phyloP scores from a whole-genome alignment of 2,888 invertebrate species.

The Diploptera punctata region DNA sequence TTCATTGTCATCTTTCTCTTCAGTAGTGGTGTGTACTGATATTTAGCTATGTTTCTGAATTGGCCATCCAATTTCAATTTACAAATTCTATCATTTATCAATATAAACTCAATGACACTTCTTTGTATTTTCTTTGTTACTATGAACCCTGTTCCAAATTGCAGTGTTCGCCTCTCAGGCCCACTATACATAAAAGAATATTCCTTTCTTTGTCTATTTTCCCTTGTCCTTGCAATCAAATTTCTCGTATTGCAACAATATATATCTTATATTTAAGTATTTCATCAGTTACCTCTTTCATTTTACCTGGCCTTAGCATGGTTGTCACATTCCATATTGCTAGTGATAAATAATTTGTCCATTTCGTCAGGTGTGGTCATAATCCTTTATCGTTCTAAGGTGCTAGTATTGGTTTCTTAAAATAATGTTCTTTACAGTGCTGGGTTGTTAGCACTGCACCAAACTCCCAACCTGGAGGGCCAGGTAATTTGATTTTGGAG shows the following conservation, averaged over 20 bases:
- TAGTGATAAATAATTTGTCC: background rate
- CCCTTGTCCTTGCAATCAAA: slow-evolving; percentile 1
- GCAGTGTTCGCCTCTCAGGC: slow-evolving; percentile 6
- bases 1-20: background rate
- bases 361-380: background rate
- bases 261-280: slow-evolving; percentile 7
- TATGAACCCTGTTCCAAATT: slow-evolving; percentile 20
- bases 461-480: slow-evolving; percentile 5
- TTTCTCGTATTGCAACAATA: background rate
- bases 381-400: background rate
- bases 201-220: slow-evolving; percentile 7
- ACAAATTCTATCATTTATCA: background rate
- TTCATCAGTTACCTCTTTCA: background rate
- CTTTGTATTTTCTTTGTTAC: slow-evolving; percentile 17
- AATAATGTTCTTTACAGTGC: background rate
- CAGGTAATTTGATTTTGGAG: background rate
- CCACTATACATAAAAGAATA: slow-evolving; percentile 20
- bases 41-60: background rate
- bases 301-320: slow-evolving; percentile 9
- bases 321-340: slow-evolving; percentile 3
- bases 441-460: slow-evolving; percentile 2
- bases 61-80: background rate
- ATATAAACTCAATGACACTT: slow-evolving; percentile 10
- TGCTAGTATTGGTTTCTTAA: background rate
- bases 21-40: background rate